These are phyloP conservation scores for Callosobruchus maculatus DNA, from an alignment of 2,888 invertebrate genomes.

Conservation along the genomic window DNA sequence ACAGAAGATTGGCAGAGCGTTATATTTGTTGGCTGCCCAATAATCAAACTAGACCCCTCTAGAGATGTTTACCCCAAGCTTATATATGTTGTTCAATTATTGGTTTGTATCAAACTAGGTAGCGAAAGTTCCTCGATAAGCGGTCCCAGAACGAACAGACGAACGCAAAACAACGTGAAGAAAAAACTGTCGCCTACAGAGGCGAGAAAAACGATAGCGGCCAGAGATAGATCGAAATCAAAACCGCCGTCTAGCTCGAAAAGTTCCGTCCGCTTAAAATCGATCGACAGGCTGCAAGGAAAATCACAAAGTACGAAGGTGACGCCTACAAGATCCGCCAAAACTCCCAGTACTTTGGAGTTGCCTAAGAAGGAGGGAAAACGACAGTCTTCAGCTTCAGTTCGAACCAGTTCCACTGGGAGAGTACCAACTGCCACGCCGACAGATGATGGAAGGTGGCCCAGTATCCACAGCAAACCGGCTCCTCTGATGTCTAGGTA, in stretches of 20 bases:
- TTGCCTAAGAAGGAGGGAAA: slow-evolving; percentile 27
- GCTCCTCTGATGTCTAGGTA: slow-evolving; percentile 39
- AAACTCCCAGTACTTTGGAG: slow-evolving; percentile 35
- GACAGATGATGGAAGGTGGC: slow-evolving; percentile 70
- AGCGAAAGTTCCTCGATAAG: slow-evolving; percentile 76
- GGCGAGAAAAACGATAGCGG: slow-evolving; percentile 16
- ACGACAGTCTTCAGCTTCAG: slow-evolving; percentile 12
- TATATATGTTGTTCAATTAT: no score
- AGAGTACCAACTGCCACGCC: slow-evolving; percentile 57
- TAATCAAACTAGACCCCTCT: no score
- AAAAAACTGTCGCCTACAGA: slow-evolving; percentile 26
- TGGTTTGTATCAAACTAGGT: neutral
- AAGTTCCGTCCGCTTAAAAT: slow-evolving; percentile 49
- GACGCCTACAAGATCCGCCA: slow-evolving; percentile 30
- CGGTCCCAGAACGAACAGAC: slow-evolving; percentile 48
- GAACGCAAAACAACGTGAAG: slow-evolving; percentile 31
- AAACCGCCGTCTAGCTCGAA: slow-evolving; percentile 41
- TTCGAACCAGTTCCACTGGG: slow-evolving; percentile 23
- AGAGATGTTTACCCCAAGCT: no score
- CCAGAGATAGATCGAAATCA: slow-evolving; percentile 28
- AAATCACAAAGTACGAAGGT: slow-evolving; percentile 28
- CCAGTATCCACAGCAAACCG: slow-evolving; percentile 52
- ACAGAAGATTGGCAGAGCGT: no score
- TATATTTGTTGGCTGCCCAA: no score
- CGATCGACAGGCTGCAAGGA: slow-evolving; percentile 38